Evolutionary conservation across 1,140 invertebrate genomes (phyloP), one percentile per base, ranked within the genome.

Genomic region (Himalopsyche phryganea): DNA sequence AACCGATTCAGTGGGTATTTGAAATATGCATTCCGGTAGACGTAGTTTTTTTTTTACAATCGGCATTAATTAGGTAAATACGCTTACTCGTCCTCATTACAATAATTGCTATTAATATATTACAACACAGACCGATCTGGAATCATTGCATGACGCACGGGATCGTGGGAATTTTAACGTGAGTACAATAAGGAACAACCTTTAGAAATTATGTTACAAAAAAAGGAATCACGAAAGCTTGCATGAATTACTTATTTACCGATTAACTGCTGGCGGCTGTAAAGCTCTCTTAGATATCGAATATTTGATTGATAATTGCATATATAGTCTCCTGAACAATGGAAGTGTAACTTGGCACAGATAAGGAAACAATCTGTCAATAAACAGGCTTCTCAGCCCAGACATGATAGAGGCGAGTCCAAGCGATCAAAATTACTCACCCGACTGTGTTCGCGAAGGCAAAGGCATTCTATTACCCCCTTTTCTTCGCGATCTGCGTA

Each of bases 401-500:
- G 54, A 57, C 54, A 48, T 33, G 53, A 41, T 15, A 49, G 54
- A 57, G 54, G 48, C 54, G 54, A 57, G 54, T 50, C 54, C 54
- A 57, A 50, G 36, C 47, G n/a, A 13, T 7, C 18, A 33, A 28
- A 57, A 50, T 45, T 42, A 50, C 54, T 57, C 49, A 59, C 61
- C 61, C 36, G 56, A 59, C 49, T 63, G 61, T 0, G 61, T 55
- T 40, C 61, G 40, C 36, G 56, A 50, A 47, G 61, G 61, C 28
- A 63, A 44, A 38, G 61, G 61, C 42, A 63, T 87, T 73, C 90
- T 89, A 69, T 89, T 83, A 79, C 85, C 87, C 72, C 86, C 88
- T 88, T 91, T 91, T 80, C 89, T 85, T 71, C 89, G 81, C 67
- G 89, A 91, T 78, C 88, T 83, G 71, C 89, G 83, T 67, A 90